phyloP scores from a whole-genome alignment of 1,140 invertebrate genomes.

The Nasonia longicornis region DNA sequence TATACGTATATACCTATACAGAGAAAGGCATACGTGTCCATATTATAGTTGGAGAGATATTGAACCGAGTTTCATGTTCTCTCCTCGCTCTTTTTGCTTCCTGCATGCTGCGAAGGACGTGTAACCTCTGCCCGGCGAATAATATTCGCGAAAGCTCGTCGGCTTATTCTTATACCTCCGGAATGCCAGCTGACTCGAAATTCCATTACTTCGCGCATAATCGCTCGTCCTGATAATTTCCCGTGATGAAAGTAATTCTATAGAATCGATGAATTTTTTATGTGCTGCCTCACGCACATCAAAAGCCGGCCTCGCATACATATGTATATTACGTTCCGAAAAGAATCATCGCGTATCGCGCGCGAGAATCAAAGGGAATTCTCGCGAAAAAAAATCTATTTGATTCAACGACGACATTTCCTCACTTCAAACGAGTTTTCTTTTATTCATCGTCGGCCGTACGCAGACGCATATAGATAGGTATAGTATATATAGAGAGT shows the following conservation, averaged over 20 bases:
- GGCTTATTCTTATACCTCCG: neutral
- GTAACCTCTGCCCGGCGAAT: constrained; percentile 22
- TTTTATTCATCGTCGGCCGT: constrained; percentile 39
- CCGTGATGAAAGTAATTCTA: no score
- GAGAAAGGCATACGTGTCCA: constrained; percentile 53
- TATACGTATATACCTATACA: neutral
- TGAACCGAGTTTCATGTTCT: constrained; percentile 48
- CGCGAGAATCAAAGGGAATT: neutral
- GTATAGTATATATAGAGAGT: neutral
- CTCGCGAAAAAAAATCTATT: constrained; percentile 1
- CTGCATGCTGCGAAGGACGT: constrained; percentile 38
- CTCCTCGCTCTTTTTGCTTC: constrained; percentile 37
- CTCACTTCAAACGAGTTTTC: constrained; percentile 31
- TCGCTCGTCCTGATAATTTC: no score
- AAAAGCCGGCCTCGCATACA: neutral
- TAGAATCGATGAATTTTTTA: no score
- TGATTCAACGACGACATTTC: constrained; percentile 36
- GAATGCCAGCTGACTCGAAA: constrained; percentile 20
- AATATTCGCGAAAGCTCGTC: constrained; percentile 36
- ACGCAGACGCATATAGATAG: no score
- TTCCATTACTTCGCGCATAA: neutral
- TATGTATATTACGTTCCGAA: neutral
- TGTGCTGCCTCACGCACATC: neutral
- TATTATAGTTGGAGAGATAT: constrained; percentile 64
- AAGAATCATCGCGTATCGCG: neutral